Conservation (phyloP, 2,797 vertebrate species). For the Gambusia yucatana region DNA sequence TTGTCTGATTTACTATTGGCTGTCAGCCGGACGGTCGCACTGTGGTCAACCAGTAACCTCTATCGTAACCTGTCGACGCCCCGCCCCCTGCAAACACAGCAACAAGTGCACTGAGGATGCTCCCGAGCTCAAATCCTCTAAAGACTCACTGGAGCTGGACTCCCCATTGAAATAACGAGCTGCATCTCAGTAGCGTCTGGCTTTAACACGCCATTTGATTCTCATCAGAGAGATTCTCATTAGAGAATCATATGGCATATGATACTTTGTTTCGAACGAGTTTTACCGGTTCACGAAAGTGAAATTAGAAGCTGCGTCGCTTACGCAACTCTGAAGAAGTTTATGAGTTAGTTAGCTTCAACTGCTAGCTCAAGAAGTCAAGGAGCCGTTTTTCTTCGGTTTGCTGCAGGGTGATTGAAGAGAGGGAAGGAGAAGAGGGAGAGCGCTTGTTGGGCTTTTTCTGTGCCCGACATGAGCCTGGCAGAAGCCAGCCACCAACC, state of each 20-base stretch:
- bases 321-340: constrained; percentile 61
- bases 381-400: constrained; percentile 54
- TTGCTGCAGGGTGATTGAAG: constrained; percentile 50
- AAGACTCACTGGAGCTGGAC: constrained; percentile 41
- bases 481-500: constrained; percentile 25
- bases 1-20: constrained; percentile 50
- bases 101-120: constrained; percentile 85
- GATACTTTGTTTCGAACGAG: background rate
- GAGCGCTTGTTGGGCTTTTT: constrained; percentile 23
- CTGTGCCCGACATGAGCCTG: constrained; percentile 60
- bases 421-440: constrained; percentile 7
- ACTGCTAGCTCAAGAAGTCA: constrained; percentile 60
- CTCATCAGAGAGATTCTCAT: background rate
- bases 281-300: constrained; percentile 34
- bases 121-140: constrained; percentile 42
- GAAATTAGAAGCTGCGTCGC: constrained; percentile 23
- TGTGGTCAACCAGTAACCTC: constrained; percentile 59
- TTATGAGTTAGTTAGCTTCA: constrained; percentile 62
- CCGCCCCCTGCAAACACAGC: constrained; percentile 73
- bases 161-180: constrained; percentile 7
- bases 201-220: background rate
- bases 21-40: constrained; percentile 23
- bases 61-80: constrained; percentile 24
- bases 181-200: constrained; percentile 1
- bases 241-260: too few species aligned